Percentiles rank a stretch among this genome's conserved stretches.
Conservation (phyloP, 1,140 invertebrate genomes). For the Holcopasites calliopsidis region DNA sequence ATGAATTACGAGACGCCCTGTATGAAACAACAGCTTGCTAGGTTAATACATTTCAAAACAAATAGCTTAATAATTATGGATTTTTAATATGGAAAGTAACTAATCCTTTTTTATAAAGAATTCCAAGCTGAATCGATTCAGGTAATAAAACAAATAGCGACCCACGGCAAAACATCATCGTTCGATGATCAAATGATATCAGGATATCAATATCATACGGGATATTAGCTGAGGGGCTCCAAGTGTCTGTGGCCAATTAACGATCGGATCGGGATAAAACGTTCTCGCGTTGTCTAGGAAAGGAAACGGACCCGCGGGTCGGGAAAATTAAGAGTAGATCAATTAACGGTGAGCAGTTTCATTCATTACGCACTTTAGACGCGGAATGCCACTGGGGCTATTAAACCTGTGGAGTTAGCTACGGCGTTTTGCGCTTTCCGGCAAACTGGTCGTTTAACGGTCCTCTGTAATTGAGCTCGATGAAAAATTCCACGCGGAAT, state of each 20-base stretch:
- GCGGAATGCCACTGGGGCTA: conserved; percentile 29
- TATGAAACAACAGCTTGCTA: too few relatives aligned
- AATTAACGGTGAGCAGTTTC: conserved; percentile 24
- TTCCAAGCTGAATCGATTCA: too few relatives aligned
- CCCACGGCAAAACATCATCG: too few relatives aligned
- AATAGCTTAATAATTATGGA: too few relatives aligned
- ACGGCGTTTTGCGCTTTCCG: not conserved
- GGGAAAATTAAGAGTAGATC: conserved; percentile 23
- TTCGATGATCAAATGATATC: too few relatives aligned
- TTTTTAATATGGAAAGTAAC: too few relatives aligned
- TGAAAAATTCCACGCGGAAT: conserved; percentile 22
- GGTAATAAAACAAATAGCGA: too few relatives aligned
- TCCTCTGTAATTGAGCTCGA: conserved; percentile 14
- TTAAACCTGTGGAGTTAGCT: not conserved
- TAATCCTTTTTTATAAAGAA: too few relatives aligned
- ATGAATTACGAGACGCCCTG: too few relatives aligned
- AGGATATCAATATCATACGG: too few relatives aligned
- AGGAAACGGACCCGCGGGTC: not conserved
- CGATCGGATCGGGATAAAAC: not conserved
- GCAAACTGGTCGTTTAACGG: conserved; percentile 17
- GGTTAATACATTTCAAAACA: too few relatives aligned
- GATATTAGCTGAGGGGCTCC: too few relatives aligned
- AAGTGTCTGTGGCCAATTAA: not conserved
- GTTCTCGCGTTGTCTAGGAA: not conserved
- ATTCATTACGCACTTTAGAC: conserved; percentile 34